phyloP scores from a whole-genome alignment of 1,140 invertebrate species.

The Listronotus oregonensis region DNA sequence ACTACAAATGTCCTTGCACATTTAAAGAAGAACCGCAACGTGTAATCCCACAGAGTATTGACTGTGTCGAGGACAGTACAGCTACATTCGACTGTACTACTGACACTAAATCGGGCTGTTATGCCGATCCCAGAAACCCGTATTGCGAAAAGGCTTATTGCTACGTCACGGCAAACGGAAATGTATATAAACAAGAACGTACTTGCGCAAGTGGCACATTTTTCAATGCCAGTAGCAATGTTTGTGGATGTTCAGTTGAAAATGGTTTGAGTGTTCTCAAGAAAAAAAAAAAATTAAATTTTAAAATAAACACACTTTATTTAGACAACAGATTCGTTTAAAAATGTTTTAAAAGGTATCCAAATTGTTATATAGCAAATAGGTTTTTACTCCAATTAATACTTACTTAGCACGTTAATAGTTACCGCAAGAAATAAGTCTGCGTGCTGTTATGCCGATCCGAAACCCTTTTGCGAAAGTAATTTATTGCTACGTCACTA shows the following conservation, averaged over 20 bases:
- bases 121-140: constrained; percentile 1
- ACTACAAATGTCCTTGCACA: constrained; percentile 1
- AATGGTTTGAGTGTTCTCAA: too few species aligned
- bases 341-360: too few species aligned
- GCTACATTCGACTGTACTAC: neutral
- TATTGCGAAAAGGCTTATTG: constrained; percentile 7
- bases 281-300: too few species aligned
- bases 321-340: too few species aligned
- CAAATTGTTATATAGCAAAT: too few species aligned
- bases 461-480: constrained; percentile 5
- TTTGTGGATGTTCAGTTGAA: constrained; percentile 11
- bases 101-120: constrained; percentile 1
- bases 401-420: neutral
- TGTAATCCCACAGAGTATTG: too few species aligned
- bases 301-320: too few species aligned
- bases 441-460: constrained; percentile 3
- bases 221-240: constrained; percentile 6
- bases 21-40: neutral
- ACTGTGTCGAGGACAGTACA: neutral
- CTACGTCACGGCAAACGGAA: neutral
- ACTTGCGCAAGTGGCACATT: neutral
- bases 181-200: neutral
- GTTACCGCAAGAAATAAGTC: neutral
- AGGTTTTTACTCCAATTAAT: too few species aligned
- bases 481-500: constrained; percentile 1